Evolutionary conservation across 1,140 invertebrate genomes (phyloP).

Genomic region (Bradysia coprophila): DNA sequence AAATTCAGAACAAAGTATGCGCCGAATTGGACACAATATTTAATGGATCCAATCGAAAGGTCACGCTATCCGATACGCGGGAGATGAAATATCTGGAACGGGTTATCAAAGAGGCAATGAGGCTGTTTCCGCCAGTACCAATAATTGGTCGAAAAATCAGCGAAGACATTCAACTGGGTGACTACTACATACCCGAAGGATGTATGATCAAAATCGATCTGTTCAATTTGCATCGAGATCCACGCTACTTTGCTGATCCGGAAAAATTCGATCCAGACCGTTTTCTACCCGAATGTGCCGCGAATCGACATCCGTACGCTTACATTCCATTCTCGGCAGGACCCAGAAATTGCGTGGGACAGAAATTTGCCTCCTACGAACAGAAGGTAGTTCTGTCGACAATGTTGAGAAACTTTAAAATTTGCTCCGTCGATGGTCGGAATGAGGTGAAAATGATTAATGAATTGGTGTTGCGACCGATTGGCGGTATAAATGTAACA

Average conservation of each 20-base stretch:
- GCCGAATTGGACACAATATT: constrained; percentile 37
- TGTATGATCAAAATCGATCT: too few species aligned
- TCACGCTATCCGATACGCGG: constrained; percentile 25
- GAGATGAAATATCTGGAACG: constrained; percentile 40
- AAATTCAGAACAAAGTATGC: constrained; percentile 30
- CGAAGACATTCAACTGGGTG: constrained; percentile 25
- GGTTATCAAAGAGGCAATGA: too few species aligned
- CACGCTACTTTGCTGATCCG: too few species aligned
- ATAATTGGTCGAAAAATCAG: constrained; percentile 34
- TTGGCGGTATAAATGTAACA: too few species aligned
- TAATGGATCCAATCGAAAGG: constrained; percentile 11
- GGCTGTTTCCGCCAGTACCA: constrained; percentile 46
- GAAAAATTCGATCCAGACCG: too few species aligned
- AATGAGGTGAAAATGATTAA: too few species aligned
- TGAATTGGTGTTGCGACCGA: too few species aligned
- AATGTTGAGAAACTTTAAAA: constrained; percentile 20
- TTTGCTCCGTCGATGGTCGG: too few species aligned
- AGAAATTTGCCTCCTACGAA: constrained; percentile 28
- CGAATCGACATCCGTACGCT: constrained; percentile 23
- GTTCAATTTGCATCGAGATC: too few species aligned
- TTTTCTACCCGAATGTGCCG: too few species aligned
- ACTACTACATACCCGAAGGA: too few species aligned
- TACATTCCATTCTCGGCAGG: constrained; percentile 39
- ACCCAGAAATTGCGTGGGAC: constrained; percentile 28
- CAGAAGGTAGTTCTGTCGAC: constrained; percentile 23